These are phyloP conservation scores for Pipistrellus pipistrellus DNA, from an alignment of 2,797 vertebrate genomes.

Conservation along the genomic window DNA sequence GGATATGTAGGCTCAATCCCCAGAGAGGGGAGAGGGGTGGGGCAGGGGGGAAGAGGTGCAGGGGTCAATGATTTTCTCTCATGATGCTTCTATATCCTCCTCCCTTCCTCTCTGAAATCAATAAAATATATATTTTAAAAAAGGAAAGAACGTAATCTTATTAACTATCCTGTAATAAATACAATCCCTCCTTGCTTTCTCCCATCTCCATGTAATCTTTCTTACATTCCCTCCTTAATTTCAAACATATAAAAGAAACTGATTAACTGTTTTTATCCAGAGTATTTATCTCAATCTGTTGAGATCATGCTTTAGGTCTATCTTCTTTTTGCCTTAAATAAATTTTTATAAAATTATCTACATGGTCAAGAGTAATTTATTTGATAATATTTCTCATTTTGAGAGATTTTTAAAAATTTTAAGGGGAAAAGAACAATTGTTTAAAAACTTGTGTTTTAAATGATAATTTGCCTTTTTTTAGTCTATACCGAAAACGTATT, in stretches of 20 bases:
- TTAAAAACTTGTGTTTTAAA: slow-evolving; percentile 24
- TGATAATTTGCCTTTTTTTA: slow-evolving; percentile 33
- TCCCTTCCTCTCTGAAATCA: too few species aligned
- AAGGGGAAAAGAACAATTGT: background rate
- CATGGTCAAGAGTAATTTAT: background rate
- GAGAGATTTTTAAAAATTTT: background rate
- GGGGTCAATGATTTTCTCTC: too few species aligned
- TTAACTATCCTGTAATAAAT: background rate
- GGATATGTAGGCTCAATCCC: too few species aligned
- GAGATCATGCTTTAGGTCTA: background rate
- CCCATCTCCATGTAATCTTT: background rate
- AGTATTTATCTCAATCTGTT: background rate
- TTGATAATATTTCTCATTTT: background rate
- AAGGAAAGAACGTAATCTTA: background rate
- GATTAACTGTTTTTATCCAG: background rate
- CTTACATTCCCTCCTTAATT: background rate
- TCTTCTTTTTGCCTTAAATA: background rate
- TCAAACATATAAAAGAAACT: background rate
- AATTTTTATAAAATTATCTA: background rate
- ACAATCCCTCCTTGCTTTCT: background rate
- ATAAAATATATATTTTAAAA: too few species aligned
- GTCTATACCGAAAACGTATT: background rate
- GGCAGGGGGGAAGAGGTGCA: too few species aligned
- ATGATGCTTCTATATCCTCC: too few species aligned
- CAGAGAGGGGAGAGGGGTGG: too few species aligned